phyloP scores from a whole-genome alignment of 2,113 vertebrate genomes.

The Eleginops maclovinus region DNA sequence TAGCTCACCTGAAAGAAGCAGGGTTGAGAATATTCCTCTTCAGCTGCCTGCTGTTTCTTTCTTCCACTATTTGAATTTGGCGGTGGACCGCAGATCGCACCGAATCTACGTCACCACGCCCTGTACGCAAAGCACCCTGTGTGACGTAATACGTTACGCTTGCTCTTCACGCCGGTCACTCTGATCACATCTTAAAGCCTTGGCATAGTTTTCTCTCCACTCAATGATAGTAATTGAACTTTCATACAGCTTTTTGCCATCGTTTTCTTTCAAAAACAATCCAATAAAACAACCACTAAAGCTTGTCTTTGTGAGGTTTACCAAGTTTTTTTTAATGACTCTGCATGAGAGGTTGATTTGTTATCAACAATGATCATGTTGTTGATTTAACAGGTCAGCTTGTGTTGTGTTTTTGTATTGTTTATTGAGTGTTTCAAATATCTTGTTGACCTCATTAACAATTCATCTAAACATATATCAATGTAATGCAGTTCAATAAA shows the following conservation, averaged over 20 bases:
- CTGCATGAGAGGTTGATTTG: neutral
- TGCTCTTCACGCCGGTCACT: neutral
- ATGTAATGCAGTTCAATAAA: neutral
- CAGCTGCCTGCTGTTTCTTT: slow-evolving; percentile 32
- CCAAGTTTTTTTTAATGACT: no score
- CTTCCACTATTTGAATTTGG: slow-evolving; percentile 83
- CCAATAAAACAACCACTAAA: no score
- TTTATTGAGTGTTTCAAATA: neutral
- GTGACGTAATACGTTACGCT: slow-evolving; percentile 40
- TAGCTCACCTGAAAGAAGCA: slow-evolving; percentile 37
- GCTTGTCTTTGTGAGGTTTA: no score
- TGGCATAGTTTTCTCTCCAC: no score
- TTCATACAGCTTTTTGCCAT: no score
- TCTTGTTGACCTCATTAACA: neutral
- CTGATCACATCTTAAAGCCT: no score
- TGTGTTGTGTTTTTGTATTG: neutral
- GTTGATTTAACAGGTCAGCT: neutral
- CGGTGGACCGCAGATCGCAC: slow-evolving; percentile 56
- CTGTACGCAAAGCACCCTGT: neutral
- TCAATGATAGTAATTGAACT: no score
- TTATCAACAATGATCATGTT: neutral
- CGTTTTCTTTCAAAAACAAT: no score
- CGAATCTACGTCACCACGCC: slow-evolving; percentile 29
- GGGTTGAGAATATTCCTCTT: neutral
- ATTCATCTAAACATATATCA: neutral